A percentile compares a stretch with the other conserved stretches of the same genome.
Evolutionary conservation across 1,140 invertebrate genomes (phyloP).

Genomic region (Penaeus indicus): DNA sequence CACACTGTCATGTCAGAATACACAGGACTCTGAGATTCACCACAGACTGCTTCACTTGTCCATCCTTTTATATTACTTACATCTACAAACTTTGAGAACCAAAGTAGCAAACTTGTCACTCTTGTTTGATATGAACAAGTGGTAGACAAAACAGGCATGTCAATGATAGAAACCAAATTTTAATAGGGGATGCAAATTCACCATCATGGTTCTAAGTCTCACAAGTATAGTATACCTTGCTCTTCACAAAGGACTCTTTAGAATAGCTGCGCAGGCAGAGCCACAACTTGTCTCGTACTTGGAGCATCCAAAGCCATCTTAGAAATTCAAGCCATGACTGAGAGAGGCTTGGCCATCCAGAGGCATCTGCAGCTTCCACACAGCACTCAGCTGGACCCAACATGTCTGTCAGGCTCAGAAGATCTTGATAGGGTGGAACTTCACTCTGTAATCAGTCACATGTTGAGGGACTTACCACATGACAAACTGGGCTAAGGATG

Average conservation of each 20-base stretch:
- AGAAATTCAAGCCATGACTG: constrained; percentile 36
- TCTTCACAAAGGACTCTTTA: background rate
- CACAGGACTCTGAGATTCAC: too few species aligned
- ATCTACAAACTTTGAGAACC: too few species aligned
- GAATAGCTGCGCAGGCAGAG: constrained; percentile 17
- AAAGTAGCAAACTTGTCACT: too few species aligned
- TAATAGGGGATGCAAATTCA: too few species aligned
- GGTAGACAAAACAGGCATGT: too few species aligned
- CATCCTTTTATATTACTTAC: too few species aligned
- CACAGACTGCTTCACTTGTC: too few species aligned
- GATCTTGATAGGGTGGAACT: constrained; percentile 16
- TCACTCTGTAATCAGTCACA: background rate
- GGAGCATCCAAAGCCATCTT: constrained; percentile 29
- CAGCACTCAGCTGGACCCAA: background rate
- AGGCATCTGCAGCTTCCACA: constrained; percentile 4
- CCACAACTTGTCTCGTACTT: constrained; percentile 39
- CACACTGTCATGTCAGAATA: too few species aligned
- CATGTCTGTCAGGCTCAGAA: constrained; percentile 11
- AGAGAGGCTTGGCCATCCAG: constrained; percentile 36
- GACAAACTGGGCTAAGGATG: constrained; percentile 8
- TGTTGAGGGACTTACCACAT: background rate
- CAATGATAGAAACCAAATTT: too few species aligned
- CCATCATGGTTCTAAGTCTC: too few species aligned
- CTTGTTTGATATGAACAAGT: too few species aligned
- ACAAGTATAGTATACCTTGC: background rate